phyloP scores from a whole-genome alignment of 2,888 invertebrate species.

The Physocephala rufipes region DNA sequence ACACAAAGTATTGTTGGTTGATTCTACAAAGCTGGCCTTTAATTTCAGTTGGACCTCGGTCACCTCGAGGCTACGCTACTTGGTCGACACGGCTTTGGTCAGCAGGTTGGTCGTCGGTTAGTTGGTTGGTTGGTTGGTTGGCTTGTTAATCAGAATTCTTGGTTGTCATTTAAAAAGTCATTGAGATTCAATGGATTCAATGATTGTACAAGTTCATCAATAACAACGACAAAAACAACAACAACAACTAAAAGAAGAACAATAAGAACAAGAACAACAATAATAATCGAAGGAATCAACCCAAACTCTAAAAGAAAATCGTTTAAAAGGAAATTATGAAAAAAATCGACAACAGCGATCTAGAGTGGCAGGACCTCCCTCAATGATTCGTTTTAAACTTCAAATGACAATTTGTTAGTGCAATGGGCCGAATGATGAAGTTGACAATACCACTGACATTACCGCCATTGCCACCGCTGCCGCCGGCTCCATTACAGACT shows the following conservation, averaged over 20 bases:
- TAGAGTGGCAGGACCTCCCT: slow-evolving; percentile 31
- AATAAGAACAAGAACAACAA: not conserved
- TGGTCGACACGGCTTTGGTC: too few relatives aligned
- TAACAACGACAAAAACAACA: not conserved
- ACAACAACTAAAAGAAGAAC: not conserved
- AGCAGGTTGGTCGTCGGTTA: too few relatives aligned
- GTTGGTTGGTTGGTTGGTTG: too few relatives aligned
- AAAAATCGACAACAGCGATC: slow-evolving; percentile 22
- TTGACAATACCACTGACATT: slow-evolving; percentile 14
- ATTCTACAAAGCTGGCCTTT: not conserved
- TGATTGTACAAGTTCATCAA: not conserved
- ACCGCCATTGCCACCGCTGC: not conserved
- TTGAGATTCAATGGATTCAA: not conserved
- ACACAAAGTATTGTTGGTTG: not conserved
- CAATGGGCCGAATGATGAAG: slow-evolving; percentile 1
- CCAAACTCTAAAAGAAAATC: not conserved
- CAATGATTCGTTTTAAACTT: slow-evolving; percentile 19
- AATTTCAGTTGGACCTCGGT: too few relatives aligned
- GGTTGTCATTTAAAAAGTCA: too few relatives aligned
- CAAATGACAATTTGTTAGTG: slow-evolving; percentile 10
- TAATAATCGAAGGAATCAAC: not conserved
- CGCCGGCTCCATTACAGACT: not conserved
- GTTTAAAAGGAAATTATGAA: not conserved
- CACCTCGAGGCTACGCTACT: too few relatives aligned
- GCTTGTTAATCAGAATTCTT: too few relatives aligned